Base-by-base conservation (phyloP, 1,140 invertebrate genomes). In the Popillia japonica region DNA sequence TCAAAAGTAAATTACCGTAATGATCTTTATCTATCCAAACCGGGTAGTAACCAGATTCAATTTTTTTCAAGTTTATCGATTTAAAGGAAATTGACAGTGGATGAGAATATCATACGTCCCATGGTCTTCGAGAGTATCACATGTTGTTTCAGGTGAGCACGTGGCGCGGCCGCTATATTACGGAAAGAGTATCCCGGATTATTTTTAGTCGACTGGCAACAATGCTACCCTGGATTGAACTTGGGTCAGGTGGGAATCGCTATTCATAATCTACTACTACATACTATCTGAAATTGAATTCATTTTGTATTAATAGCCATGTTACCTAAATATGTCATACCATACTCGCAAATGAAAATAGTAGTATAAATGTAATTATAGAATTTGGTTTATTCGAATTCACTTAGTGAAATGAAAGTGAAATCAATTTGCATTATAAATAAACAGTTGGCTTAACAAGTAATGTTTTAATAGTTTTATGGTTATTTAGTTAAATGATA, bases 91-190 rank as follows among this genome's bases (percentile, higher is more conserved):
- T 6, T 55, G 14, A 55, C 48, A 55, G 48, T n/a, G 48, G 14
- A 55, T 6, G 14, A 55, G 48, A 17, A 55, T 17, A 17, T 55
- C 6, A n/a, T 17, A 3, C 11, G 17, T 55, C 48, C 14, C 14
- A 55, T 55, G 48, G 17, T 17, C n/a, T 55, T 55, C n/a, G 17
- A 55, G 14, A 55, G 17, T 55, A 55, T 55, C 72, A 74, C 72
- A 74, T 74, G 72, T 40, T 20, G 72, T 17, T 41, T 74, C 72
- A 74, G 72, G 72, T 74, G 34, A 42, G 41, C 72, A 74, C 72
- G 72, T 74, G 72, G 6, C 72, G 0, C 8, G 6, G 11, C 14
- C 34, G 3, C 34, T 40, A 74, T 14, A 17, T 55, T 55, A 55
- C 7, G 14, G 48, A 55, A 55, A 55, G 48, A 17, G 14, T 55